Evolutionary conservation across 2,888 invertebrate species (phyloP), one percentile per base, ranked within the genome.

Genomic region (Oeneis ivallda): DNA sequence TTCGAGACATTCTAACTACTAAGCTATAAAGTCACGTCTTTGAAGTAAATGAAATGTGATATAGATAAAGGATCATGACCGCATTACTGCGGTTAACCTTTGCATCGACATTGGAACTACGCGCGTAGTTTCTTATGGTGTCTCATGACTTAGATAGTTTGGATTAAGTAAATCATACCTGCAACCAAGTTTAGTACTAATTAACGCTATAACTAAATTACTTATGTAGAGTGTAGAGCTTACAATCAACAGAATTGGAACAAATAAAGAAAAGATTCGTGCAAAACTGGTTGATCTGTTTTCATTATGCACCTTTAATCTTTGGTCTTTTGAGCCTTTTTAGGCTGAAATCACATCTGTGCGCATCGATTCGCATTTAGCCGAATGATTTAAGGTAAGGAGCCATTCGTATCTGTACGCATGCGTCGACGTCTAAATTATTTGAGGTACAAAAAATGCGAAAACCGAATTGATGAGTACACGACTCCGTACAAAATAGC

Each of bases 31-130:
- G 7, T 10, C 49, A 52, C n/a, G n/a, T n/a, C 26, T 54, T 41
- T 47, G 47, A 61, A 64, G 62, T 41, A 60, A 61, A 66, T 64
- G 57, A 53, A 63, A 68, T 62, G 52, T 57, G 61, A 66, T 53
- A 61, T 66, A 64, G 50, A 52, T 61, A 64, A 52, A 39, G 58
- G 70, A 57, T 67, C 68, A 49, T 71, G 71, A 68, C 71, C 70
- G 71, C 68, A 57, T 68, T 70, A 45, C 47, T 43, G n/a, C 9
- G 9, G 43, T 58, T 47, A 59, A 68, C 70, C 71, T 71, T 64
- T 66, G 52, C n/a, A 43, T n/a, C 54, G 66, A 68, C 70, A 69
- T 67, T 64, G 62, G 17, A 15, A 15, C 47, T 47, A 53, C 68
- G 61, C 49, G 58, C 62, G 53, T 41, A 54, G 53, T 64, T 37